Evolutionary conservation across 2,113 vertebrate genomes (phyloP).

Genomic region (Xiphophorus hellerii): DNA sequence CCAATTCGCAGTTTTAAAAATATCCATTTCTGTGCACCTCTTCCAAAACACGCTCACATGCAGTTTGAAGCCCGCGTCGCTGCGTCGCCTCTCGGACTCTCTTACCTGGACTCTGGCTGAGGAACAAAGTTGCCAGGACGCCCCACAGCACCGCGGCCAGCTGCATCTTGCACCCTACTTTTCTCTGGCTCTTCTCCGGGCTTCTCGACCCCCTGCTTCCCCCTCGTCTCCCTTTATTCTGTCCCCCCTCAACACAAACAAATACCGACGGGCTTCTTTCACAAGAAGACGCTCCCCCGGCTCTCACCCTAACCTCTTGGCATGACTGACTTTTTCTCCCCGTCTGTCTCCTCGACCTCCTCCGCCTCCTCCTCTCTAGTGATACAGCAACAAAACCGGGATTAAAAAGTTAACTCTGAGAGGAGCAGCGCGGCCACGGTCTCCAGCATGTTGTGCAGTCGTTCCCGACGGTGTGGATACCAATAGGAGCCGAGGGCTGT

Average conservation of each 20-base stretch:
- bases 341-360: conserved; percentile 37
- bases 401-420: conserved; percentile 71
- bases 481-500: conserved; percentile 73
- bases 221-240: conserved; percentile 1
- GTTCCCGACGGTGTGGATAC: conserved; percentile 44
- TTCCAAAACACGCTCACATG: conserved; percentile 21
- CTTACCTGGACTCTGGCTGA: conserved; percentile 76
- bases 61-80: conserved; percentile 1
- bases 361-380: conserved; percentile 38
- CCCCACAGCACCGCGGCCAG: conserved; percentile 69
- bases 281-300: conserved; percentile 50
- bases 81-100: neutral
- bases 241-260: conserved; percentile 14
- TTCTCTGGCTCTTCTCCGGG: conserved; percentile 54
- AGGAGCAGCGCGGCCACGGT: neutral
- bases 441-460: conserved; percentile 76
- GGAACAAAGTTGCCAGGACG: conserved; percentile 71
- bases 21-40: neutral
- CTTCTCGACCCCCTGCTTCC: conserved; percentile 28
- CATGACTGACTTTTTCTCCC: conserved; percentile 62
- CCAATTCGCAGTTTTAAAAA: neutral
- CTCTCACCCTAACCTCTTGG: conserved; percentile 45
- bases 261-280: conserved; percentile 19
- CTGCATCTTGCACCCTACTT: conserved; percentile 72
- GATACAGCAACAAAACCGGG: conserved; percentile 59